Percentiles rank a stretch among this genome's conserved stretches.
phyloP scores from a whole-genome alignment of 2,888 invertebrate genomes.

The Epistrophe grossulariae region DNA sequence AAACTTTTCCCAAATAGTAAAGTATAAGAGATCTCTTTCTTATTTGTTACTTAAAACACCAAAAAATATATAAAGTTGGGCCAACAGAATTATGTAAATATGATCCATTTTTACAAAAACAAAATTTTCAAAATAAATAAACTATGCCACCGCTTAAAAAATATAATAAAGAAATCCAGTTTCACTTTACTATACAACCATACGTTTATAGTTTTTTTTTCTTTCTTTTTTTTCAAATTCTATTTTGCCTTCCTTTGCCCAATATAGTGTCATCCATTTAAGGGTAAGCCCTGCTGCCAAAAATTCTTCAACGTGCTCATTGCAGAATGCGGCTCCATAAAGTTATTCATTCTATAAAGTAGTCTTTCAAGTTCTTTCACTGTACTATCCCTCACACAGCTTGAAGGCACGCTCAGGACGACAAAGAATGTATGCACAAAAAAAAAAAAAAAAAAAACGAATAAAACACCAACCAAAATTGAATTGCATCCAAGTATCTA shows the following conservation, averaged over 20 bases:
- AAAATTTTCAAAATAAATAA: background rate
- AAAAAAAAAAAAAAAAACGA: slow-evolving; percentile 16
- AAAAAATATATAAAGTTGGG: too few relatives aligned
- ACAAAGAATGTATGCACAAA: slow-evolving; percentile 17
- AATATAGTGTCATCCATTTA: slow-evolving; percentile 65
- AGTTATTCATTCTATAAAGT: slow-evolving; percentile 54
- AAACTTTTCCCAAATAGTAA: too few relatives aligned
- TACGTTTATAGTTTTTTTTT: slow-evolving; percentile 40
- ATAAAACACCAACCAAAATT: slow-evolving; percentile 57
- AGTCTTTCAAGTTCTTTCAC: slow-evolving; percentile 61
- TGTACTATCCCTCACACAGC: slow-evolving; percentile 60
- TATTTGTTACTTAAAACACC: too few relatives aligned
- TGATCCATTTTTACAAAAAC: background rate
- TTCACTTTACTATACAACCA: slow-evolving; percentile 48
- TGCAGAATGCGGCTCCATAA: slow-evolving; percentile 65
- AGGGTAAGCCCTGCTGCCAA: slow-evolving; percentile 71
- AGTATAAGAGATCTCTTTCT: too few relatives aligned
- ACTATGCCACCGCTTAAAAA: background rate
- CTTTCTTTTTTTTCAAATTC: background rate
- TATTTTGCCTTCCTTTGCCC: slow-evolving; percentile 3
- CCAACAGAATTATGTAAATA: too few relatives aligned
- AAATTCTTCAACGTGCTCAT: slow-evolving; percentile 58
- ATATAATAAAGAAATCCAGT: slow-evolving; percentile 30
- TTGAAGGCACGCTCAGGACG: slow-evolving; percentile 54
- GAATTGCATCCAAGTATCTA: slow-evolving; percentile 74